Evolutionary conservation across 2,113 vertebrate genomes (phyloP), one percentile per base, ranked within the genome.

Genomic region (Coreoperca whiteheadi): DNA sequence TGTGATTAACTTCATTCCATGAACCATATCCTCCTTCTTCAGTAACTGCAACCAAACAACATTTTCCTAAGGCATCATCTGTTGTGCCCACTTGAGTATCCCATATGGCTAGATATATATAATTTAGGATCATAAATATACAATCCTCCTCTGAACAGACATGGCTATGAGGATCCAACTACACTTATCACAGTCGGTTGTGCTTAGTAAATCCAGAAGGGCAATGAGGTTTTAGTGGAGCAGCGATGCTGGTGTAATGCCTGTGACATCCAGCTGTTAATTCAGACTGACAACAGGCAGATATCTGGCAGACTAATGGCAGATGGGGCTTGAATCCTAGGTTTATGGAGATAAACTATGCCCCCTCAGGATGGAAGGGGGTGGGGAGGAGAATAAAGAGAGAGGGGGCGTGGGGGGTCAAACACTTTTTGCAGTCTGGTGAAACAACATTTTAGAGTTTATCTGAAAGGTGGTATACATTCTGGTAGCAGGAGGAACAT

Each of bases 121-220:
- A 91, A 94, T 94, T 91, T 81, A 94, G 80, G 43, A 72, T 92
- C 88, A 94, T 94, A 86, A 94, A 94, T 94, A 92, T 84, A 89
- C 85, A 92, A 91, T 93, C 53, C 76, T 84, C 83, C 77, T 84
- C 83, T 70, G 57, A 86, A 74, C 82, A 82, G 68, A 66, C 71
- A 81, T 80, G 57, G 74, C 34, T 37, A 60, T n/a, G 67, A 74
- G 74, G 64, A 74, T 85, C 69, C 81, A 67, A 60, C 77, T 56
- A 83, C 74, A 75, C 80, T 74, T 68, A 79, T 63, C 48, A 32
- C 71, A 85, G 86, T 79, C 86, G 85, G 84, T 79, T 77, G 70
- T 77, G 88, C 79, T 89, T 20, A 0, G 28, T 78, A 87, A 90
- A 93, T 91, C 82, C 78, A 73, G 69, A 64, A 64, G 79, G 69